Evolutionary conservation across 2,113 vertebrate genomes (phyloP), one percentile per base, ranked within the genome.

Genomic region (Anser brachyrhynchus): DNA sequence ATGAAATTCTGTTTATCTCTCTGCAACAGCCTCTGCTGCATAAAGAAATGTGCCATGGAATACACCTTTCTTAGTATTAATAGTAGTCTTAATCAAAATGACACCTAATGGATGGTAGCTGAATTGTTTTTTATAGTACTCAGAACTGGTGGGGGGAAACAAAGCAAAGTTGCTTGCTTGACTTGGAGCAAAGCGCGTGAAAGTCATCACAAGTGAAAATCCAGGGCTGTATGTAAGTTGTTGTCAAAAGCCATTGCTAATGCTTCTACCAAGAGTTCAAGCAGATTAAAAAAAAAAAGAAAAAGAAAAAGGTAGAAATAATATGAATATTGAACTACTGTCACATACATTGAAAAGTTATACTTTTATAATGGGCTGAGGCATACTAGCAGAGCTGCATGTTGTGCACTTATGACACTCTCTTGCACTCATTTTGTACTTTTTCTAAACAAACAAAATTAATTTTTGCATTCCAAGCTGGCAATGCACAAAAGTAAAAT

Each of bases 1-100:
- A 95, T 65, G 37, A 97, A 89, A 96, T 94, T 95, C 85, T 87
- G 84, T 93, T 95, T 95, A 84, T 79, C 62, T 96, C 70, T 85
- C 44, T 65, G 33, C 88, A 95, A 46, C 57, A 96, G 73, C 37
- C 35, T 87, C 65, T 90, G n/a, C 19, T 46, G 55, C 55, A 85
- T 65, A 87, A 95, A 73, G 59, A 79, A 84, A 87, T 23, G 21
- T n/a, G 33, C 44, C 69, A 43, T 59, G 52, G 43, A 94, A 92
- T 67, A 44, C 77, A 94, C 54, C 59, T 90, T 66, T 80, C 88
- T 96, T 90, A 71, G 61, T 49, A 62, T 67, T 80, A 96, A 64
- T 14, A 16, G 16, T 52, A 95, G 64, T 10, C 10, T 84, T 51
- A 51, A 23, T 51, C 49, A 13, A 51, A 51, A 51, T 23, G 49